Evolutionary conservation across 2,888 invertebrate species (phyloP), one percentile per base, ranked within the genome.

Genomic region (Zootermopsis nevadensis): DNA sequence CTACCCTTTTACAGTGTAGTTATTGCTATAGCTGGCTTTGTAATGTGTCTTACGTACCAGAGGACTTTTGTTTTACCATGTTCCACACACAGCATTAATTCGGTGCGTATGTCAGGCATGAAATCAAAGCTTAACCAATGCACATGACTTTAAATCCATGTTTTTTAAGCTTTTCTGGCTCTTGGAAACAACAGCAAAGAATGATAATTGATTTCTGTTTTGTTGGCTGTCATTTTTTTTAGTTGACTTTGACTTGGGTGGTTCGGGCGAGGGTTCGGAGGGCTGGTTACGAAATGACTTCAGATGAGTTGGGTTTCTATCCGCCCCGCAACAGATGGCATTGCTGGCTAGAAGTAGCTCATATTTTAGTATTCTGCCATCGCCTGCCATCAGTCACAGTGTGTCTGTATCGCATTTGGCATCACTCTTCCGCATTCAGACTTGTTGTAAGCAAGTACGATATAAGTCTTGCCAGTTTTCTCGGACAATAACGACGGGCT

Each of bases 311-410:
- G 60, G 60, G 60, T 27, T 60, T 60, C 60, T 12, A n/a, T 60
- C 60, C 76, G 24, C 33, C 55, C 77, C 55, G 31, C 77, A 53
- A 77, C 77, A 77, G 77, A 77, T 77, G 77, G 55, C 77, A 77
- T 77, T 77, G 77, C 77, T 77, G 77, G 76, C 27, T 55, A 42
- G 55, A 53, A 55, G 77, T 31, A 48, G 55, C 77, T 42, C 55
- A 77, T 77, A 77, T 55, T 77, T 77, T 77, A 77, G 77, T 77
- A 77, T 77, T 77, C 77, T 31, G 24, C 77, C 77, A 77, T 77
- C 55, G 55, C 55, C 31, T 77, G 31, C 55, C 77, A 77, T 77
- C 77, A 77, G 77, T 77, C 77, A 77, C 30, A 33, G n/a, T 53
- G 77, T 77, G 48, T 77, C 77, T 55, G 77, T 77, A 77, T 77